phyloP scores from a whole-genome alignment of 2,797 vertebrate genomes.

The Cryptoblepharus egeriae region DNA sequence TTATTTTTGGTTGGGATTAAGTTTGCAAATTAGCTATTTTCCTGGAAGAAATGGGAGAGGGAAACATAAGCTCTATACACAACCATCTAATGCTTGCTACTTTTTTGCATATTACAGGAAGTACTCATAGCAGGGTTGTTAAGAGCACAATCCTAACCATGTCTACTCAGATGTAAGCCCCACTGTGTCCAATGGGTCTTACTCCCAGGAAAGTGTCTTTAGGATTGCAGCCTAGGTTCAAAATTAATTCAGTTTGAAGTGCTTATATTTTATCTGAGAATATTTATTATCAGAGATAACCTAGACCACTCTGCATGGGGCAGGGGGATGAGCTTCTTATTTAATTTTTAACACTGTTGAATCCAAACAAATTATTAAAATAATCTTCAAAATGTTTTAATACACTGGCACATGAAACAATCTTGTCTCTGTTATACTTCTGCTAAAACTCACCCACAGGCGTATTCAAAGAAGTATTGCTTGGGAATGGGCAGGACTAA shows the following conservation, averaged over 20 bases:
- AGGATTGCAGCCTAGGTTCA: too few relatives aligned
- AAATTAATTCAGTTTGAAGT: constrained; percentile 10
- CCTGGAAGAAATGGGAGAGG: constrained; percentile 44
- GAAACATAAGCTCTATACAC: constrained; percentile 33
- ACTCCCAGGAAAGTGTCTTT: too few relatives aligned
- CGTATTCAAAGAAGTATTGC: neutral
- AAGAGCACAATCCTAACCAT: too few relatives aligned
- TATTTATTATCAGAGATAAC: neutral
- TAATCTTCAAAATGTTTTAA: neutral
- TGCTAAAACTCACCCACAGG: neutral
- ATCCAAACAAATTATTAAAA: neutral
- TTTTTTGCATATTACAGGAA: constrained; percentile 34
- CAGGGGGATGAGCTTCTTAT: neutral
- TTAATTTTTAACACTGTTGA: neutral
- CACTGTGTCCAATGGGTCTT: too few relatives aligned
- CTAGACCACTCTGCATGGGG: neutral
- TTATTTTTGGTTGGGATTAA: constrained; percentile 46
- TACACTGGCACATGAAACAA: neutral
- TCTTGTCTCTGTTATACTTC: neutral
- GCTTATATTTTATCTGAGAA: neutral
- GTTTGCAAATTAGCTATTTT: constrained; percentile 47
- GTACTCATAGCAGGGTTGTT: neutral
- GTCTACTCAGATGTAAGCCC: too few relatives aligned
- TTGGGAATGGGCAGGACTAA: too few relatives aligned
- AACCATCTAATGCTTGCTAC: neutral